phyloP scores from a whole-genome alignment of 2,797 vertebrate genomes.

The Spea hammondii region DNA sequence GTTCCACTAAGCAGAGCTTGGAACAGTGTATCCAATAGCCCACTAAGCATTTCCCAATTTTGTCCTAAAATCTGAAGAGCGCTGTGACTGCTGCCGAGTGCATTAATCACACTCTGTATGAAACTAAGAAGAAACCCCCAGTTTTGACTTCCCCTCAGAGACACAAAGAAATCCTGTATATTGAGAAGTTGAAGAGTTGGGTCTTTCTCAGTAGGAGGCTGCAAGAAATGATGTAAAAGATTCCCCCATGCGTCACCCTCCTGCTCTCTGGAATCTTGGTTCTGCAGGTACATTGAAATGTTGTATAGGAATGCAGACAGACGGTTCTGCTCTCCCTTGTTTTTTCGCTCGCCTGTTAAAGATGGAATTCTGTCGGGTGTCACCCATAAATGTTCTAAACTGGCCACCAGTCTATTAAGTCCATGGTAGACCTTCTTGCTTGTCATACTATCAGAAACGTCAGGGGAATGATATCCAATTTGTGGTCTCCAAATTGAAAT shows the following conservation, averaged over 20 bases:
- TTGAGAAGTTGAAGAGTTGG: conserved; percentile 76
- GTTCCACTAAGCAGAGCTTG: conserved; percentile 79
- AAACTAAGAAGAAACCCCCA: conserved; percentile 79
- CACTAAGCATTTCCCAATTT: conserved; percentile 80
- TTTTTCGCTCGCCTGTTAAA: background rate
- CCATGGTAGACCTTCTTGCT: background rate
- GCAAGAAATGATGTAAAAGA: conserved; percentile 71
- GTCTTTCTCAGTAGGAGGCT: conserved; percentile 63
- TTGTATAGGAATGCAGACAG: conserved; percentile 83
- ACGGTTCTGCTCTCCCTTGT: background rate
- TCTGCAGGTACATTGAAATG: conserved; percentile 81
- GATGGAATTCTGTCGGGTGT: conserved; percentile 58
- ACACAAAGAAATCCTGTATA: conserved; percentile 80
- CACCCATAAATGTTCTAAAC: conserved; percentile 69
- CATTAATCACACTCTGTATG: conserved; percentile 72
- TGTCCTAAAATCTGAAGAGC: conserved; percentile 71
- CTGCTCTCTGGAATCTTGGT: conserved; percentile 59
- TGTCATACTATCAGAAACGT: background rate
- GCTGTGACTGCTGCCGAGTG: conserved; percentile 74
- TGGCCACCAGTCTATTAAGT: conserved; percentile 67
- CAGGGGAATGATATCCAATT: background rate
- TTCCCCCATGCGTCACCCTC: conserved; percentile 70
- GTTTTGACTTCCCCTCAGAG: conserved; percentile 79
- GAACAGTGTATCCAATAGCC: conserved; percentile 74
- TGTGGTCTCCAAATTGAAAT: conserved; percentile 16